These are phyloP conservation scores for Harpegnathos saltator DNA, from an alignment of 1,140 invertebrate genomes.

Conservation along the genomic window DNA sequence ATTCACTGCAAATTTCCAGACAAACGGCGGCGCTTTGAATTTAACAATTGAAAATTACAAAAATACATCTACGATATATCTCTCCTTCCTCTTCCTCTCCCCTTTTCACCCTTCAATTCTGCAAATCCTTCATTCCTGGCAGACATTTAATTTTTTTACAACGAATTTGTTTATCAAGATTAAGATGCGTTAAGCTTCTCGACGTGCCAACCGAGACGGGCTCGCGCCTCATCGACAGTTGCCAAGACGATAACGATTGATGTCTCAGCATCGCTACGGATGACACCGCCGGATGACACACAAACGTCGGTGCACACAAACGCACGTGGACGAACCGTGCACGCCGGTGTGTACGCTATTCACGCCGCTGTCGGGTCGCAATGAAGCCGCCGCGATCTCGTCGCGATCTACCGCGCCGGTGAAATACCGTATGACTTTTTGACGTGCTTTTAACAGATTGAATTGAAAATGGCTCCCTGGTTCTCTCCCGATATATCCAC, in stretches of 20 bases:
- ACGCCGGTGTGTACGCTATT: constrained; percentile 57
- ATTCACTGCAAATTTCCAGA: no score
- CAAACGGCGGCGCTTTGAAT: no score
- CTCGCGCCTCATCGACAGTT: neutral
- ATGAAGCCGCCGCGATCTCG: constrained; percentile 57
- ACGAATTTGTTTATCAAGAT: no score
- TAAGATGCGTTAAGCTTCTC: no score
- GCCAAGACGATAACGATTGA: constrained; percentile 3
- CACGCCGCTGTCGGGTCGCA: constrained; percentile 50
- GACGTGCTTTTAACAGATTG: constrained; percentile 84
- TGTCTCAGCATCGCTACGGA: neutral
- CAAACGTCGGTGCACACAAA: constrained; percentile 7
- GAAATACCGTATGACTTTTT: constrained; percentile 84
- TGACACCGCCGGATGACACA: neutral
- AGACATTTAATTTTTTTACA: no score
- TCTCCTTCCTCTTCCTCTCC: neutral
- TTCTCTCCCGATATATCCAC: constrained; percentile 77
- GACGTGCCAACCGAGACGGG: no score
- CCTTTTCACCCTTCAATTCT: neutral
- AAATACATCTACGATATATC: neutral
- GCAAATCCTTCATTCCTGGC: no score
- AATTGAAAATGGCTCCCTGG: constrained; percentile 83
- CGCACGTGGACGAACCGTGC: constrained; percentile 11
- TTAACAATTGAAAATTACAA: no score
- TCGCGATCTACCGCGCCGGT: constrained; percentile 70